Base-by-base conservation (phyloP, 2,888 invertebrate species). In the Ennomos fuscantarius region DNA sequence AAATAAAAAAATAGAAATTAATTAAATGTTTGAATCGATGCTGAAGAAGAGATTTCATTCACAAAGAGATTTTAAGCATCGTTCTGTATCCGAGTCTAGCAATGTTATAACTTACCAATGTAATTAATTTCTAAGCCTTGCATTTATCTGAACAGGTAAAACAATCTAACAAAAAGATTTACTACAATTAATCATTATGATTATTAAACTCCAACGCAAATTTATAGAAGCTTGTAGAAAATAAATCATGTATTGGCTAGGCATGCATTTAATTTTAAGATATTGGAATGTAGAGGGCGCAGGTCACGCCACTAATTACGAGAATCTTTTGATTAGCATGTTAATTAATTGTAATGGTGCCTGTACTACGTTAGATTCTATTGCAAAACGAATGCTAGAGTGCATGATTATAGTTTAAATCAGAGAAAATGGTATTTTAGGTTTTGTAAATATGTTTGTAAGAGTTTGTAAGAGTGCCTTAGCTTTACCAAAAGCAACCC, bases 261-360 rank as follows among this genome's bases (percentile, higher is more conserved):
- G 24, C 48, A 69, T 64, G 65, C 71, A 72, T 73, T 62, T 51
- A 59, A 42, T 36, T 54, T 33, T 43, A 53, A 55, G 50, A 59
- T 55, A 57, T 62, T 64, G 54, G 63, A 67, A 62, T 60, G 56
- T 66, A 67, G 59, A 71, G 82, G 73, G 70, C 82, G 77, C 51
- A 76, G 86, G 83, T 84, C 82, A 80, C 70, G 59, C 63, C 68
- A 71, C 74, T 81, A 78, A 86, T 81, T 79, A 76, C 82, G 68
- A 76, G 71, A 81, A 79, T 81, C 76, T 79, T 82, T 85, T 81
- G 79, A 88, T 85, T 85, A 84, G 73, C 70, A 76, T 77, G 73
- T 70, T 76, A 79, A 85, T 84, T 86, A 82, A 56, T 67, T 60
- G 36, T 46, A 59, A 60, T 60, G 46, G 48, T 58, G 33, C 51